phyloP scores from a whole-genome alignment of 2,113 vertebrate species.

The Megatriorchis doriae region DNA sequence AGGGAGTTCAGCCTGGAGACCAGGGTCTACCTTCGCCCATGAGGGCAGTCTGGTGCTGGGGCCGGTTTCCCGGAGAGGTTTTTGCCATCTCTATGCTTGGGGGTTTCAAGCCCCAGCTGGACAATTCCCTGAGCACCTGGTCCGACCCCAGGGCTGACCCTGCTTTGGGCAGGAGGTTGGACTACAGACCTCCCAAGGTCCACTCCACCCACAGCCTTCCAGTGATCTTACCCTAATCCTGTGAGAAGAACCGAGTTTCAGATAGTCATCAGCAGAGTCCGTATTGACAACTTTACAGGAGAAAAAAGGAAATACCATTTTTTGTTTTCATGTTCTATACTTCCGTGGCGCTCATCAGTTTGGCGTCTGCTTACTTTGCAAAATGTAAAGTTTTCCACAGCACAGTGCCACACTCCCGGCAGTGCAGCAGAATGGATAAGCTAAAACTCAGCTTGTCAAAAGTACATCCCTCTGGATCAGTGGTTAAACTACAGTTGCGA shows the following conservation, averaged over 20 bases:
- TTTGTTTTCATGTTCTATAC: accelerated
- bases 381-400: accelerated
- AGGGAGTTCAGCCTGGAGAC: background rate
- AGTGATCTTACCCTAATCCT: background rate
- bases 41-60: background rate
- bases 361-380: background rate
- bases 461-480: background rate
- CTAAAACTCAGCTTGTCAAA: background rate
- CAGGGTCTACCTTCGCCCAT: background rate
- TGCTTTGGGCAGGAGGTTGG: background rate
- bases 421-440: background rate
- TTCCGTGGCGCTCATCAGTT: background rate
- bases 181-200: background rate
- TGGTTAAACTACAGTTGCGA: background rate
- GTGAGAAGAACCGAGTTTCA: background rate
- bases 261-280: background rate
- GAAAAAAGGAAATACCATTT: background rate
- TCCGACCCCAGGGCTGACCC: too few relatives aligned
- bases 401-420: background rate
- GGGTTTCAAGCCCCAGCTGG: background rate
- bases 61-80: background rate
- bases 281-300: background rate
- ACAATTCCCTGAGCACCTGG: background rate
- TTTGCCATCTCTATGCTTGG: background rate
- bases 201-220: too few relatives aligned